Percentiles rank a stretch among this genome's conserved stretches.
Conservation (phyloP, 2,113 vertebrate species). For the Phocoena sinus region DNA sequence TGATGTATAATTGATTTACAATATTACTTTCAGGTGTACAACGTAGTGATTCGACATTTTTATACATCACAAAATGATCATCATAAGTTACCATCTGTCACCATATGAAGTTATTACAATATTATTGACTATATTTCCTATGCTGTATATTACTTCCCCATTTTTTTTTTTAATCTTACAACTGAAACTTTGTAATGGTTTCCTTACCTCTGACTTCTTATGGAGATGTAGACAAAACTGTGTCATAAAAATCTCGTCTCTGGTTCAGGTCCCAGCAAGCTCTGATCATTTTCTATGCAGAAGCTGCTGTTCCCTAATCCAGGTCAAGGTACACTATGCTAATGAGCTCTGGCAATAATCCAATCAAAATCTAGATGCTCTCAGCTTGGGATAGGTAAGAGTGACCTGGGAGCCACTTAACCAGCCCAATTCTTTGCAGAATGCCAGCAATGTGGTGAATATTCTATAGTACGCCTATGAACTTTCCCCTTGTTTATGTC, state of each 20-base stretch:
- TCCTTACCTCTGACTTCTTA: constrained; percentile 46
- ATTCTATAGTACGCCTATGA: background rate
- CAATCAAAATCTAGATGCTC: constrained; percentile 70
- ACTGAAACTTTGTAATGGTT: background rate
- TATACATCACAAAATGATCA: background rate
- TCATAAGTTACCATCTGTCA: background rate
- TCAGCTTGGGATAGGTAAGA: constrained; percentile 6
- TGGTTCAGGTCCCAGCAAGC: constrained; percentile 35
- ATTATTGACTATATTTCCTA: background rate
- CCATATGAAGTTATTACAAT: background rate
- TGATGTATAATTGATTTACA: background rate
- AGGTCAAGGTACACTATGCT: constrained; percentile 75
- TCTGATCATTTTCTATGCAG: constrained; percentile 54
- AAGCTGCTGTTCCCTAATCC: constrained; percentile 39
- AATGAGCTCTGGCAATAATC: constrained; percentile 67
- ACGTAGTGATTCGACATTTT: background rate
- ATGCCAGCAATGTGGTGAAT: constrained; percentile 47
- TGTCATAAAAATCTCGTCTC: constrained; percentile 34
- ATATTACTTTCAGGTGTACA: background rate
- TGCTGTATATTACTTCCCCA: background rate
- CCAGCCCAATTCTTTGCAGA: constrained; percentile 9
- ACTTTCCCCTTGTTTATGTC: constrained; percentile 25
- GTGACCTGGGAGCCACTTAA: constrained; percentile 2
- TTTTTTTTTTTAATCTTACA: background rate
- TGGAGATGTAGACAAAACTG: background rate